These are phyloP conservation scores for Taurulus bubalis DNA, from an alignment of 2,113 vertebrate genomes.

Conservation along the genomic window DNA sequence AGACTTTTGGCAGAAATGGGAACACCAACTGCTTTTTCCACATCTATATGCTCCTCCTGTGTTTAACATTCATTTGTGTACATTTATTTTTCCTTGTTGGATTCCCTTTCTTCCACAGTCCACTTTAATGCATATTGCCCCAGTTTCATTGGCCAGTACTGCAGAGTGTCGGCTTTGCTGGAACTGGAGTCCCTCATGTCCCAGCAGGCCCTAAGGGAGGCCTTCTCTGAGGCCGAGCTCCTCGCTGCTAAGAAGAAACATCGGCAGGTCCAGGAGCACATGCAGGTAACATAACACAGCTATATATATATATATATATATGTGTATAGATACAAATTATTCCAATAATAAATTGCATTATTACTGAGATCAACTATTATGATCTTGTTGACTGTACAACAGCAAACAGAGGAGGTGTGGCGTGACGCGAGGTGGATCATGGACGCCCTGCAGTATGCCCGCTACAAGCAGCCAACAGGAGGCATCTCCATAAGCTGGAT, in stretches of 20 bases:
- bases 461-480: slow-evolving; percentile 90
- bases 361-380: background rate
- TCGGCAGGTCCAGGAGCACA: slow-evolving; percentile 90
- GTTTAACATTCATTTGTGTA: background rate
- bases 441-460: slow-evolving; percentile 90
- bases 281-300: slow-evolving; percentile 83
- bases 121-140: slow-evolving; percentile 90
- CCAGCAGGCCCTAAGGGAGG: slow-evolving; percentile 92
- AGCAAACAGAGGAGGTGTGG: slow-evolving; percentile 96
- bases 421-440: slow-evolving; percentile 93
- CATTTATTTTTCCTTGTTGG: background rate
- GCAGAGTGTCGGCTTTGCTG: slow-evolving; percentile 88
- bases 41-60: slow-evolving; percentile 9
- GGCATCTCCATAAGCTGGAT: slow-evolving; percentile 87
- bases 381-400: slow-evolving; percentile 18
- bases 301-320: background rate
- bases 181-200: slow-evolving; percentile 92
- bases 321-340: background rate
- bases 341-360: background rate
- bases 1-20: background rate
- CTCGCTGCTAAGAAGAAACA: slow-evolving; percentile 89
- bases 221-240: slow-evolving; percentile 90
- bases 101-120: slow-evolving; percentile 77
- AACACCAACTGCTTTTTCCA: background rate
- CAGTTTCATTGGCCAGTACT: slow-evolving; percentile 91